phyloP scores from a whole-genome alignment of 2,888 invertebrate genomes.

The Campoplex capitator region DNA sequence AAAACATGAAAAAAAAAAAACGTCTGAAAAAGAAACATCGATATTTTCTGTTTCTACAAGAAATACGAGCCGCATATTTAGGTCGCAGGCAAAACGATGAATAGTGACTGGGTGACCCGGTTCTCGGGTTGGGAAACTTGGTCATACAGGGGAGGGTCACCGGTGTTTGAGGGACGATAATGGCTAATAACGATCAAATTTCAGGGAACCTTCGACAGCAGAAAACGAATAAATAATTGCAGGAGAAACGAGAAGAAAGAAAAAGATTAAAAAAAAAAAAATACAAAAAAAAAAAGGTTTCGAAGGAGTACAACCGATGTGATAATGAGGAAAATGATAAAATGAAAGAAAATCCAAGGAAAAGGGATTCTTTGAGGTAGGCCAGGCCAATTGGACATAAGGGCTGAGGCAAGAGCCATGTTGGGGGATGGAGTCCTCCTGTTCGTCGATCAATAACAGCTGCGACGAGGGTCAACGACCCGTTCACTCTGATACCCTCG shows the following conservation, averaged over 20 bases:
- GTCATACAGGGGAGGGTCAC: constrained; percentile 62
- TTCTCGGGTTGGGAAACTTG: constrained; percentile 71
- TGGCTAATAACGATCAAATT: constrained; percentile 58
- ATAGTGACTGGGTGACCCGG: constrained; percentile 69
- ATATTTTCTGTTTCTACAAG: neutral
- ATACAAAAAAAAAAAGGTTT: neutral
- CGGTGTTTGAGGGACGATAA: constrained; percentile 37
- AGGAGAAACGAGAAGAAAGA: neutral
- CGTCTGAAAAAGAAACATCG: neutral
- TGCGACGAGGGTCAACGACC: constrained; percentile 82
- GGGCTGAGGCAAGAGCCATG: constrained; percentile 75
- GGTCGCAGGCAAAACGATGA: constrained; percentile 14
- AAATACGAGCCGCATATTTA: neutral
- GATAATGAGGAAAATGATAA: constrained; percentile 31
- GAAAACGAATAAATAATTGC: neutral
- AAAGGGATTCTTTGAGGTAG: constrained; percentile 75
- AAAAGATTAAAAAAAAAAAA: neutral
- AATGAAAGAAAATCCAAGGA: constrained; percentile 26
- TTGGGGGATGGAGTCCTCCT: constrained; percentile 75
- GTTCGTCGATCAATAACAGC: constrained; percentile 83
- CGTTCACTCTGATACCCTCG: constrained; percentile 70
- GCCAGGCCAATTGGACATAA: constrained; percentile 72
- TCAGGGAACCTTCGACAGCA: constrained; percentile 5
- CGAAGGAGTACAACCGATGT: neutral
- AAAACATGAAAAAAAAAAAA: neutral